Conservation (phyloP, 2,797 vertebrate genomes). For the Lacerta agilis region DNA sequence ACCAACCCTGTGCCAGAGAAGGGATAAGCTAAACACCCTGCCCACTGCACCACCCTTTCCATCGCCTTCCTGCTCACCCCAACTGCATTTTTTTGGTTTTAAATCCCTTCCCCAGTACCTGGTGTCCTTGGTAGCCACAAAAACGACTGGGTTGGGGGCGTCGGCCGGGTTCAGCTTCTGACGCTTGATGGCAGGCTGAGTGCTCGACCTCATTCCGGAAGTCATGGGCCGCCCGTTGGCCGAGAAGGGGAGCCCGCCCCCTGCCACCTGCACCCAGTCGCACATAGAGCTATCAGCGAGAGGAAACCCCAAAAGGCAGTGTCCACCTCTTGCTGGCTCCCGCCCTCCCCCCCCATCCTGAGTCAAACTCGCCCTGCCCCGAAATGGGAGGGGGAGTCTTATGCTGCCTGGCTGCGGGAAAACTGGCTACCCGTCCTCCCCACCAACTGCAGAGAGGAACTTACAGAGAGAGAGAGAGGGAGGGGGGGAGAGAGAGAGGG, state of each 20-base stretch:
- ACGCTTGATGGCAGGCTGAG: slow-evolving; percentile 90
- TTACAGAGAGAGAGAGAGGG: neutral
- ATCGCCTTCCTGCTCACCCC: neutral
- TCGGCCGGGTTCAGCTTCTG: slow-evolving; percentile 94
- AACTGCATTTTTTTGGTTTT: neutral
- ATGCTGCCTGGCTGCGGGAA: neutral
- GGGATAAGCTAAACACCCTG: neutral
- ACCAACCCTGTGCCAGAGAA: neutral
- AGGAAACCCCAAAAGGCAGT: slow-evolving; percentile 11
- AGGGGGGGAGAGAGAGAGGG: neutral
- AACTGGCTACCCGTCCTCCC: neutral
- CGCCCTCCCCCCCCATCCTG: neutral
- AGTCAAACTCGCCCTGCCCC: neutral
- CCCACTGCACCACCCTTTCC: neutral
- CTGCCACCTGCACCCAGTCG: slow-evolving; percentile 76
- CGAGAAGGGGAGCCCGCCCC: slow-evolving; percentile 84
- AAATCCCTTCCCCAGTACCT: slow-evolving; percentile 75
- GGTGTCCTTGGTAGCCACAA: slow-evolving; percentile 96
- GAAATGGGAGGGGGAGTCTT: neutral
- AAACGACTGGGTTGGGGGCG: slow-evolving; percentile 94
- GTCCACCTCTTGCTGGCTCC: neutral
- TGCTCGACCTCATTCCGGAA: slow-evolving; percentile 88
- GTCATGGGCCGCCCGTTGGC: slow-evolving; percentile 91
- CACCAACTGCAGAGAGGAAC: no score
- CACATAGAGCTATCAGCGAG: slow-evolving; percentile 46